Base-by-base conservation (phyloP, 2,797 vertebrate genomes). In the Neosalanx taihuensis region DNA sequence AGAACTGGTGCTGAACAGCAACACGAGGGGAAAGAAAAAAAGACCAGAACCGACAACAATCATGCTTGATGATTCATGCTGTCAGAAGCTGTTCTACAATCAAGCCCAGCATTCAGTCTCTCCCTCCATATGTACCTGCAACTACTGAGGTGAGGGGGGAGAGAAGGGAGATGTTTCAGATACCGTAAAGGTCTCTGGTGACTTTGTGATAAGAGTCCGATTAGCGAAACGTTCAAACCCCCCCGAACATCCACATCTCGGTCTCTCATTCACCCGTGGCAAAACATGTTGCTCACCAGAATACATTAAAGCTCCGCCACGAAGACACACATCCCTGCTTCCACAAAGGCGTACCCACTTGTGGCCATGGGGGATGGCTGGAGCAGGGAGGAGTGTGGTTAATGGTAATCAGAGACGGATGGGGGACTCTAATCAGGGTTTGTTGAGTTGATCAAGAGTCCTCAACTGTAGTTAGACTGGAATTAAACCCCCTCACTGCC, bases 1-100 rank as follows among this genome's bases (percentile, higher is more conserved):
- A 82, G 79, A 81, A 59, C 64, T 67, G 68, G 67, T 66, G 15
- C 51, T 61, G 72, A 75, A 79, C 73, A 63, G 65, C 26, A 67
- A 70, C 10, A 59, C 0, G 2, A 65, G 56, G 17, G 30, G 61
- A n/a, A 61, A 13, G 9, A 60, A 29, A 61, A 9, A 30, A 6
- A 4, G 3, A 13, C 23, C n/a, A 59, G 57, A 18, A 3, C 9
- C 10, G 58, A 12, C n/a, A 29, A 29, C 51, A 56, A 17, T 56
- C 15, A 17, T n/a, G 51, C 41, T 13, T 46, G 41, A 46, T 56
- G 51, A 56, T 56, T 56, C 51, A 17, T 15, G 35, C 67, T 37
- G 18, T 59, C 49, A 69, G 30, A 59, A 30, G 7, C 41, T 46
- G 41, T 3, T 46, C 12, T 13, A 46, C 13, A 12, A 46, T 46